Percentiles rank a stretch among this genome's conserved stretches.
phyloP scores from a whole-genome alignment of 2,113 vertebrate species.

The Turnix velox region DNA sequence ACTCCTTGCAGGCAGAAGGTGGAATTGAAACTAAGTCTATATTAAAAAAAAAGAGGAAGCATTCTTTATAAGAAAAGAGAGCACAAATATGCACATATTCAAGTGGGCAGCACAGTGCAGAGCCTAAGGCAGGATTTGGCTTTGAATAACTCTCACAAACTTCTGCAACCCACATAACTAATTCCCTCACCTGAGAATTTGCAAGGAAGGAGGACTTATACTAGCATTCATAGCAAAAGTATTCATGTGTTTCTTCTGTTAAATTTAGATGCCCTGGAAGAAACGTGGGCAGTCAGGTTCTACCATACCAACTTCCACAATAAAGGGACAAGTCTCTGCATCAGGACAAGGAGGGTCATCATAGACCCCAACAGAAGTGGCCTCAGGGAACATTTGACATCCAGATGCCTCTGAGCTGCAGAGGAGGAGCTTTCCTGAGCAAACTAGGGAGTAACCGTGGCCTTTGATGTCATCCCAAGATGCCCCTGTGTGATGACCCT shows the following conservation, averaged over 20 bases:
- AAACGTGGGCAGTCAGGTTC: neutral
- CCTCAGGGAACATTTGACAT: neutral
- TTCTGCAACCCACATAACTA: neutral
- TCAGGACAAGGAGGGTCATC: too few relatives aligned
- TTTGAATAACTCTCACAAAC: neutral
- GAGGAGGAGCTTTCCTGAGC: neutral
- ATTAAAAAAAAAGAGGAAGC: neutral
- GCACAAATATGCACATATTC: accelerated
- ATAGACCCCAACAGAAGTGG: neutral
- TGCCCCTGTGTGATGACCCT: neutral
- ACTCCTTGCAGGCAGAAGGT: neutral
- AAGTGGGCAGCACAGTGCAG: accelerated
- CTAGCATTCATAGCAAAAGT: neutral
- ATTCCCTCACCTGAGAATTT: neutral
- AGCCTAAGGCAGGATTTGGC: neutral
- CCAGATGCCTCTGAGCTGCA: neutral
- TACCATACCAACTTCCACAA: neutral
- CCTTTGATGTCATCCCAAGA: neutral
- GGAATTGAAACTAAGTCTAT: neutral
- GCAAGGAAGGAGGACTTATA: neutral
- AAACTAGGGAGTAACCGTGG: neutral
- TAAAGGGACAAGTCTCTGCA: neutral
- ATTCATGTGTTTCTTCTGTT: neutral
- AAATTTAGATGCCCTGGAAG: neutral
- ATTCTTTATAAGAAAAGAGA: neutral